These are phyloP conservation scores for Phyllostomus hastatus DNA, from an alignment of 2,113 vertebrate species.

Conservation along the genomic window DNA sequence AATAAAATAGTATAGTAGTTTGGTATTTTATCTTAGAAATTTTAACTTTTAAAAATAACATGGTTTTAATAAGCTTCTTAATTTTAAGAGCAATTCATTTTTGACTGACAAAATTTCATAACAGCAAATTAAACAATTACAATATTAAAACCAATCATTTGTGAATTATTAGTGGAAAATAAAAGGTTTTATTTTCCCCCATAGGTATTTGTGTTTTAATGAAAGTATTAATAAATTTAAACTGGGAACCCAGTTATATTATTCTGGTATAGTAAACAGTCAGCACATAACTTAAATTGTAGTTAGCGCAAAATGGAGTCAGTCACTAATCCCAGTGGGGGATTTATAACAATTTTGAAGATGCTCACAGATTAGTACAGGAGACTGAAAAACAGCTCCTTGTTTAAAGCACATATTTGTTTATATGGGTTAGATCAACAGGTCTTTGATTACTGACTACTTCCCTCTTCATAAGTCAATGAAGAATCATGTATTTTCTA, in stretches of 20 bases:
- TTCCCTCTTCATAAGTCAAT: neutral
- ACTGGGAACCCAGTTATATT: neutral
- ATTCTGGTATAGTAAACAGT: neutral
- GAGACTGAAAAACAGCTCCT: neutral
- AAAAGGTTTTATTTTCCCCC: neutral
- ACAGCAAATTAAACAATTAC: neutral
- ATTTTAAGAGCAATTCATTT: neutral
- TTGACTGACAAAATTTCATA: neutral
- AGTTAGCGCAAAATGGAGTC: neutral
- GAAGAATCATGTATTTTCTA: neutral
- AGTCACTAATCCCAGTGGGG: neutral
- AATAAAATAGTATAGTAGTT: neutral
- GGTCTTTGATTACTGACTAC: neutral
- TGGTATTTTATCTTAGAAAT: neutral
- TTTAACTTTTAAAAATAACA: neutral
- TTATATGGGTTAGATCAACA: neutral
- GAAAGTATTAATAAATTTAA: neutral
- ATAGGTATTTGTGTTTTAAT: neutral
- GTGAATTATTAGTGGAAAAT: neutral
- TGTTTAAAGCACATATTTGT: neutral
- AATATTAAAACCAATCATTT: neutral
- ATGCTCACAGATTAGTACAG: neutral
- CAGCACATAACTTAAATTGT: neutral
- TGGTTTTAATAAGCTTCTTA: neutral
- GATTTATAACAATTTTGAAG: neutral